Base-by-base conservation (phyloP, 1,140 invertebrate species). In the Apis cerana region DNA sequence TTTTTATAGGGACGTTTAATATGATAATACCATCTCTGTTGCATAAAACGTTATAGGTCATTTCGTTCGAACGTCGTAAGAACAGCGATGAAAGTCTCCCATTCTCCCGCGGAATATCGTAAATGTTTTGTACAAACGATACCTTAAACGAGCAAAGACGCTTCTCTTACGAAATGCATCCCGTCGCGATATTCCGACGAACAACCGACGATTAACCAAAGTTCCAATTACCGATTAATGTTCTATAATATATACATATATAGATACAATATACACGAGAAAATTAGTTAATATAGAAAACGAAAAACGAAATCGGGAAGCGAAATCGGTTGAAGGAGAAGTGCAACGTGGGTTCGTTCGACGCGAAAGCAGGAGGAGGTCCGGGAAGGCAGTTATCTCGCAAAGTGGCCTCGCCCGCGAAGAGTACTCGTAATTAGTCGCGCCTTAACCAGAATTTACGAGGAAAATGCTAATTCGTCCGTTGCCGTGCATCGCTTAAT, bases 381-480 rank as follows among this genome's bases (percentile, higher is more conserved):
- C 2, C 2, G 3, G 33, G 2, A 33, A 33, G 74, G n/a, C 52
- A 52, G 61, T 64, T 64, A 75, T 65, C 75, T 33, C 48, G 50
- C 54, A 67, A 61, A 80, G 54, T 74, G 21, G 43, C 27, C 43
- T 23, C 71, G 33, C 33, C 33, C 33, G 33, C 21, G 54, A 54
- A 67, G 56, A 75, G 54, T 58, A 59, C 75, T 83, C 23, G 68
- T 54, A 80, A 71, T 80, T 71, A 64, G 48, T 80, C 68, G 9
- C 23, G 23, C 58, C 58, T 79, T 15, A 50, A 23, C 50, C 4
- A 19, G 59, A 80, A 80, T 72, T 80, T 64, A 72, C 27, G 77
- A 27, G 58, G 17, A 19, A 64, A 23, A 61, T 48, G 23, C 23
- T 72, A 72, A 72, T 19, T 58, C 50, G 27, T 72, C n/a, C 48